phyloP scores from a whole-genome alignment of 2,888 invertebrate genomes.

The Phaedon cochleariae region DNA sequence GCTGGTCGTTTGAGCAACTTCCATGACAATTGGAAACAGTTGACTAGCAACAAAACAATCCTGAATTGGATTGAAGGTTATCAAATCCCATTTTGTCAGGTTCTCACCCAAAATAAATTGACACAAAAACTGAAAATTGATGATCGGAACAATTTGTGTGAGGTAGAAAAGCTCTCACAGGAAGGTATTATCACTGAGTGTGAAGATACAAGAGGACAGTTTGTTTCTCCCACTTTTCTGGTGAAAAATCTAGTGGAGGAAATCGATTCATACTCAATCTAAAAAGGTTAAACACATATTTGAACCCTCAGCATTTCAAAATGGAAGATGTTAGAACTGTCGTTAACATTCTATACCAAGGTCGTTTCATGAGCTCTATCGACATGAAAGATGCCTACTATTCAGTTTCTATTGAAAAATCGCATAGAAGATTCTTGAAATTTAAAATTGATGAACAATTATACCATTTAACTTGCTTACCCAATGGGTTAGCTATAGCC shows the following conservation, averaged over 20 bases:
- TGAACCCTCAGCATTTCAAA: slow-evolving; percentile 44
- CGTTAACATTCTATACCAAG: slow-evolving; percentile 29
- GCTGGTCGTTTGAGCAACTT: not conserved
- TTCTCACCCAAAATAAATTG: not conserved
- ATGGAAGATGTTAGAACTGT: slow-evolving; percentile 42
- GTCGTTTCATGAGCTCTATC: slow-evolving; percentile 27
- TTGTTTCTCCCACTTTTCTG: slow-evolving; percentile 21
- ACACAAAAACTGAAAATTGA: not conserved
- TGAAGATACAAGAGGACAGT: not conserved
- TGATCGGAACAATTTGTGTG: not conserved
- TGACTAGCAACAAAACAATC: not conserved
- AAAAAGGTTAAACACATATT: slow-evolving; percentile 40
- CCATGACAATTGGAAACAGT: not conserved
- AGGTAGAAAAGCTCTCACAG: not conserved
- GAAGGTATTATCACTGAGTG: not conserved
- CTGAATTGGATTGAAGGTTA: slow-evolving; percentile 12
- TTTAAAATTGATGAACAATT: slow-evolving; percentile 37
- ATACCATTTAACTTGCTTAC: slow-evolving; percentile 44
- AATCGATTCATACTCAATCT: slow-evolving; percentile 37
- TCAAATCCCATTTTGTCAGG: slow-evolving; percentile 1
- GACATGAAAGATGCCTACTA: slow-evolving; percentile 42
- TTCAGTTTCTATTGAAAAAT: slow-evolving; percentile 37
- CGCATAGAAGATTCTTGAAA: slow-evolving; percentile 39
- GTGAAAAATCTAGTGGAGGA: slow-evolving; percentile 30
- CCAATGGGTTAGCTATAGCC: slow-evolving; percentile 41